Evolutionary conservation across 2,113 vertebrate genomes (phyloP).

Genomic region (Zosterops japonicus): DNA sequence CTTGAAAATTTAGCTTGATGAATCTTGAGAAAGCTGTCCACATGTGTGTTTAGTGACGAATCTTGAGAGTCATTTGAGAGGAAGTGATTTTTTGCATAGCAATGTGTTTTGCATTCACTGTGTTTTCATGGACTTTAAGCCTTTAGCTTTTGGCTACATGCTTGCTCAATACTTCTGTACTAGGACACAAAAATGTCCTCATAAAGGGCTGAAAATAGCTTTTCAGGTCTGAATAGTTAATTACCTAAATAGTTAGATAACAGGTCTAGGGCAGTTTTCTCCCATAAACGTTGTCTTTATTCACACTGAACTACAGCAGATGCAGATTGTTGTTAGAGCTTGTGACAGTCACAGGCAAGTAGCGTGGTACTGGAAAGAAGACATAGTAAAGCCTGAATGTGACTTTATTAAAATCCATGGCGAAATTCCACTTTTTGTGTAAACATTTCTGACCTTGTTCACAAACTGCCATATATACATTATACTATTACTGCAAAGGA

Average conservation of each 20-base stretch:
- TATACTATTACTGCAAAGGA: neutral
- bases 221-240: neutral
- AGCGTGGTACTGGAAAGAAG: neutral
- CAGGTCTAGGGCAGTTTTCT: neutral
- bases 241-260: neutral
- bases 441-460: neutral
- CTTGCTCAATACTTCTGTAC: neutral
- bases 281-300: neutral
- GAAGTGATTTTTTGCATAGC: neutral
- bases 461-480: neutral
- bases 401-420: neutral
- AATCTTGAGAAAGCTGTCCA: neutral
- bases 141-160: neutral
- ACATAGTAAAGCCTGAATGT: neutral
- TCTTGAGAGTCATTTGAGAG: neutral
- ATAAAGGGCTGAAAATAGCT: neutral
- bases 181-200: neutral
- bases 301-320: neutral
- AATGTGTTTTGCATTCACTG: neutral
- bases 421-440: neutral
- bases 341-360: neutral
- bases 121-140: neutral
- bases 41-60: fast-evolving
- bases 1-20: neutral
- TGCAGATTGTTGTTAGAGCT: neutral